Percentiles rank a stretch among this genome's conserved stretches.
Evolutionary conservation across 2,113 vertebrate genomes (phyloP).

Genomic region (Plecturocebus donacophilus): DNA sequence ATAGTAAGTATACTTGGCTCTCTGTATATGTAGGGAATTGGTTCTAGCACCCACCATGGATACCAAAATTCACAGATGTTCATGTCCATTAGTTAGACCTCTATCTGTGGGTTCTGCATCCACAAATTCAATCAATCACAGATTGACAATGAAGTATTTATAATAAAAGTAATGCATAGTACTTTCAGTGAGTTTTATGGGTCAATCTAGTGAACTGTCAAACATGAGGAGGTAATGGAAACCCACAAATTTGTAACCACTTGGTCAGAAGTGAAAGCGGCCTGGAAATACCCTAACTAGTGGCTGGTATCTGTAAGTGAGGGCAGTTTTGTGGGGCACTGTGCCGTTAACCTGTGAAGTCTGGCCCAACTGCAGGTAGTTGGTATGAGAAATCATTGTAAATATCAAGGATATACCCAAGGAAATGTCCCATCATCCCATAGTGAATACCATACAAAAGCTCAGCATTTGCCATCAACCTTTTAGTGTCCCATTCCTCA

Average conservation of each 20-base stretch:
- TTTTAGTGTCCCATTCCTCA: not conserved
- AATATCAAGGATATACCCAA: not conserved
- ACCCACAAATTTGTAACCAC: not conserved
- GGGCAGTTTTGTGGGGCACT: not conserved
- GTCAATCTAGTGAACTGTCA: not conserved
- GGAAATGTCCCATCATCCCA: not conserved
- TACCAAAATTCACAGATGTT: not conserved
- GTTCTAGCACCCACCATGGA: not conserved
- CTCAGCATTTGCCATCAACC: not conserved
- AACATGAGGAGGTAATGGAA: not conserved
- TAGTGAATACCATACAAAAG: not conserved
- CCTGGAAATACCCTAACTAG: not conserved
- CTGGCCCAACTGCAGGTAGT: not conserved
- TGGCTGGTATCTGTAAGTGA: not conserved
- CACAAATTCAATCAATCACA: not conserved
- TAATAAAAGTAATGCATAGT: not conserved
- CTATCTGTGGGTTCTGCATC: not conserved
- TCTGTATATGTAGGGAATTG: not conserved
- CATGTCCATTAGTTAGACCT: not conserved
- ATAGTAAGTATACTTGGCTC: not conserved
- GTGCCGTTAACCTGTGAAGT: not conserved
- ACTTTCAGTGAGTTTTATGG: not conserved
- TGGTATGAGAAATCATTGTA: not conserved
- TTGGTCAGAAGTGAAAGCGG: not conserved
- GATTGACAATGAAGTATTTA: not conserved